These are phyloP conservation scores for Cephus spinipes DNA, from an alignment of 2,888 invertebrate genomes.

Conservation along the genomic window DNA sequence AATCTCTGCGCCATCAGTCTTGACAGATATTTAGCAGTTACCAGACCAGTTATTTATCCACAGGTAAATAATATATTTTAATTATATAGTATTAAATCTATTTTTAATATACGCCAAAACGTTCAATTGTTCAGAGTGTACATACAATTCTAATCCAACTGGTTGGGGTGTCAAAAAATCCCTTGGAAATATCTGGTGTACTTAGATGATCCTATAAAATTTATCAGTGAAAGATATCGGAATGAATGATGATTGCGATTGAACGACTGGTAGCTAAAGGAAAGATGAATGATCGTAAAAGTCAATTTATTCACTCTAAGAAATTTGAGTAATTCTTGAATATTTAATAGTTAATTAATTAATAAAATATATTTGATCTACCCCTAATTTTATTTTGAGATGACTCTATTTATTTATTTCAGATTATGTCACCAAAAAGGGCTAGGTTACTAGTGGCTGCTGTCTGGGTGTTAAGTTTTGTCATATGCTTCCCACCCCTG, in stretches of 20 bases:
- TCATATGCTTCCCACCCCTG: constrained; percentile 96
- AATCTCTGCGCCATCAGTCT: constrained; percentile 96
- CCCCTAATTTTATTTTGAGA: neutral
- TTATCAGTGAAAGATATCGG: neutral
- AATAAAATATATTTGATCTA: neutral
- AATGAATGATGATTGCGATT: neutral
- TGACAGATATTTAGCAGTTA: constrained; percentile 96
- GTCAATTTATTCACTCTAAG: neutral
- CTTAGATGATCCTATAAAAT: neutral
- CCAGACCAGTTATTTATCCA: constrained; percentile 95
- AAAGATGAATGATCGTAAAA: neutral
- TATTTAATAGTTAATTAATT: neutral
- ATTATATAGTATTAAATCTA: neutral
- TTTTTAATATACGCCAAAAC: neutral
- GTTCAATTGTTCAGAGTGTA: neutral
- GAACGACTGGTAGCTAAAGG: neutral
- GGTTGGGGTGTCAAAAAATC: neutral
- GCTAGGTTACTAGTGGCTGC: constrained; percentile 89
- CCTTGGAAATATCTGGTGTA: neutral
- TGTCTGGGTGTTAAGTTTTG: constrained; percentile 96
- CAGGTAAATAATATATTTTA: constrained; percentile 60
- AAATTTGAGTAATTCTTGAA: neutral
- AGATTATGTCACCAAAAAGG: constrained; percentile 86
- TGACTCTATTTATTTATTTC: constrained; percentile 20
- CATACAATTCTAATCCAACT: neutral